Conservation (phyloP, 2,888 invertebrate species). For the Julus scandinavius region DNA sequence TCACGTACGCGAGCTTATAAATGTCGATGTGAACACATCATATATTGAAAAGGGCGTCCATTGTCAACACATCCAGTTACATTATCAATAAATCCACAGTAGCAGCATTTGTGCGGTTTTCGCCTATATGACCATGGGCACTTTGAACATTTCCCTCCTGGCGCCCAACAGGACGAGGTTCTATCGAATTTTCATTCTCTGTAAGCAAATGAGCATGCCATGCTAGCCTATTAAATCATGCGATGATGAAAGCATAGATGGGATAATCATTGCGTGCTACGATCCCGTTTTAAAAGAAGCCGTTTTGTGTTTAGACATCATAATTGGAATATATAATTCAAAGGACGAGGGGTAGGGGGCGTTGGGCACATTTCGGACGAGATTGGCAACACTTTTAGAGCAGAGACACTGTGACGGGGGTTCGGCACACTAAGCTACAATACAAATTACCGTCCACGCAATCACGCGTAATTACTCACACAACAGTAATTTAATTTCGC, state of each 20-base stretch:
- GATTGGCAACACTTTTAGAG: neutral
- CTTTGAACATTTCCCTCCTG: neutral
- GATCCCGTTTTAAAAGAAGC: conserved; percentile 48
- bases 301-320: conserved; percentile 50
- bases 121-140: neutral
- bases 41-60: no score
- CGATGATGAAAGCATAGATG: conserved; percentile 33
- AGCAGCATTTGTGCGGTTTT: neutral
- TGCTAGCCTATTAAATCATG: conserved; percentile 28
- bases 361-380: neutral
- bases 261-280: conserved; percentile 14
- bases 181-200: neutral
- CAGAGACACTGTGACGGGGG: conserved; percentile 5
- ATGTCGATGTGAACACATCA: no score
- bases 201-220: conserved; percentile 3
- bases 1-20: no score
- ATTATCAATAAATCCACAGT: neutral
- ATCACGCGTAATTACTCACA: conserved; percentile 49
- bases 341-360: conserved; percentile 33
- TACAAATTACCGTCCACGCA: conserved; percentile 50
- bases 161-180: neutral
- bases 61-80: neutral
- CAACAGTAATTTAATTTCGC: conserved; percentile 50
- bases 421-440: conserved; percentile 44
- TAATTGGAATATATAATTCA: conserved; percentile 47